Percentiles rank a stretch among this genome's conserved stretches.
Conservation (phyloP, 2,888 invertebrate species). For the Nomada fucata region DNA sequence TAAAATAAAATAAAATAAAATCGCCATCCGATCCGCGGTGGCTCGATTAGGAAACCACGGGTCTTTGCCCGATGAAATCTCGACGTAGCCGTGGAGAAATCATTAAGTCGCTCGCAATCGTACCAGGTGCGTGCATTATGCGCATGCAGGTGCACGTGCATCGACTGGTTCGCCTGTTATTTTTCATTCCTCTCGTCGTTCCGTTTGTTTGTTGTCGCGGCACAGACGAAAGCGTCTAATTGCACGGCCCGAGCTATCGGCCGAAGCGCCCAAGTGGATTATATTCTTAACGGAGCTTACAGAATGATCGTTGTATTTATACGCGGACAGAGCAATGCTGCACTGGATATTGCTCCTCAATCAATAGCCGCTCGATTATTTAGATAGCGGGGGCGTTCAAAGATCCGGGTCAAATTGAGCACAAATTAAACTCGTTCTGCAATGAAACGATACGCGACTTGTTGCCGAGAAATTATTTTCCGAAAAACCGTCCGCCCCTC, state of each 20-base stretch:
- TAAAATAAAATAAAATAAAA: background rate
- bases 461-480: background rate
- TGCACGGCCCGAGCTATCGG: background rate
- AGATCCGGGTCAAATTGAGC: background rate
- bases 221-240: conserved; percentile 9
- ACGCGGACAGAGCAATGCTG: background rate
- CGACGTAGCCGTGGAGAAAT: conserved; percentile 55
- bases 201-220: conserved; percentile 1
- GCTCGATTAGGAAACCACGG: conserved; percentile 62
- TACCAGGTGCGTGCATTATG: conserved; percentile 49
- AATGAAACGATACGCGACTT: background rate
- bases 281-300: background rate
- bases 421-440: background rate
- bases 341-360: background rate
- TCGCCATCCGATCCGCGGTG: background rate
- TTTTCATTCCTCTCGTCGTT: background rate
- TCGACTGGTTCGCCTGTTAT: conserved; percentile 16
- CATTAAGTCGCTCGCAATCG: conserved; percentile 53
- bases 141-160: conserved; percentile 48
- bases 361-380: background rate
- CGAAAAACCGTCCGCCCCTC: background rate
- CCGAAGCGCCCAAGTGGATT: background rate
- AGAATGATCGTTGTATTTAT: background rate
- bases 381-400: background rate
- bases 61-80: conserved; percentile 59